Evolutionary conservation across 2,888 invertebrate genomes (phyloP).

Genomic region (Calliphora vomitoria): DNA sequence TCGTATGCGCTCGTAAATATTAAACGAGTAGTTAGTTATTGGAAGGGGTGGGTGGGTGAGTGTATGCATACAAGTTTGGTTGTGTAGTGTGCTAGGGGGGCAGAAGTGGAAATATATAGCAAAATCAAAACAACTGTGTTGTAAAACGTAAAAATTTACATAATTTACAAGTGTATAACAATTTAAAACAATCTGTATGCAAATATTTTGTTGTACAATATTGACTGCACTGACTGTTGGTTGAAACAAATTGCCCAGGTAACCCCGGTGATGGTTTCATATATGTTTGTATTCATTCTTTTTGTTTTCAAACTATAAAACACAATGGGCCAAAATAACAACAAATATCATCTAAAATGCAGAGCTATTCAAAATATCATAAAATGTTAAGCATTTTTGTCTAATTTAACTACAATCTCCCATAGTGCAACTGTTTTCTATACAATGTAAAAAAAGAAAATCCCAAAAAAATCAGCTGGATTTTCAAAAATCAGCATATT

Average conservation of each 20-base stretch:
- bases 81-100: neutral
- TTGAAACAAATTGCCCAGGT: conserved; percentile 32
- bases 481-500: neutral
- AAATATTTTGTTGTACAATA: conserved; percentile 27
- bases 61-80: no score
- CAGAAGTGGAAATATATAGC: neutral
- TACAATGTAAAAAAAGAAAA: neutral
- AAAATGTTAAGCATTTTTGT: neutral
- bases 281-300: neutral
- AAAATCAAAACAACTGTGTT: conserved; percentile 9
- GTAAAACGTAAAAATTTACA: conserved; percentile 7
- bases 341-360: neutral
- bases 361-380: neutral
- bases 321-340: neutral
- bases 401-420: neutral
- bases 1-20: neutral
- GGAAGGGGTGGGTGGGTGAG: no score
- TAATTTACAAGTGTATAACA: conserved; percentile 23
- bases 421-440: neutral
- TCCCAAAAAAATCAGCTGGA: neutral
- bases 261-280: neutral
- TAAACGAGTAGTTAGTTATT: no score
- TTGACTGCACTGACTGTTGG: conserved; percentile 21
- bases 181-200: conserved; percentile 32
- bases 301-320: neutral